A percentile compares a stretch with the other conserved stretches of the same genome.
Evolutionary conservation across 2,888 invertebrate species (phyloP).

Genomic region (Gasteruption jaculator): DNA sequence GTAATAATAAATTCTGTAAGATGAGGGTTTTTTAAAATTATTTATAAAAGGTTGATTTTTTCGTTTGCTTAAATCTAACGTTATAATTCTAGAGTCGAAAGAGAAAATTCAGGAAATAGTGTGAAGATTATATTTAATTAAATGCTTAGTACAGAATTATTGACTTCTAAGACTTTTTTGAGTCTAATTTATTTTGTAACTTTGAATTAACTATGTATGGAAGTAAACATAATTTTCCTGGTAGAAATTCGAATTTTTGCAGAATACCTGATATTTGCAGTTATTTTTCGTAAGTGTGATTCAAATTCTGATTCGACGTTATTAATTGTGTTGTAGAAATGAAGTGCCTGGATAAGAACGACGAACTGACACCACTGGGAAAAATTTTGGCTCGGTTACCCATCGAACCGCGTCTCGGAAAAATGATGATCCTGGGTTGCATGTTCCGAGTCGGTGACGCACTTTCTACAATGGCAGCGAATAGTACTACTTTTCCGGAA

Average conservation of each 20-base stretch:
- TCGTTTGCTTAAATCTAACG: no score
- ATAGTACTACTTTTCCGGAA: slow-evolving; percentile 92
- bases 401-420: slow-evolving; percentile 93
- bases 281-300: no score
- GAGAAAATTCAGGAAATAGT: no score
- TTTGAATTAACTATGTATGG: neutral
- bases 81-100: no score
- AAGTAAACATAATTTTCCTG: neutral
- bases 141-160: no score
- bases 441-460: slow-evolving; percentile 89
- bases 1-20: no score
- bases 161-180: neutral
- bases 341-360: slow-evolving; percentile 82
- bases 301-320: neutral
- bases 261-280: no score
- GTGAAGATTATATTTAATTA: no score
- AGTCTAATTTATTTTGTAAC: neutral
- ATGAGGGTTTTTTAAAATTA: no score
- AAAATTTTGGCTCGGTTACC: slow-evolving; percentile 90
- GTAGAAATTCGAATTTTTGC: no score
- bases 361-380: slow-evolving; percentile 90
- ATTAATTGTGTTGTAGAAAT: slow-evolving; percentile 61
- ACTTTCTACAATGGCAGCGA: slow-evolving; percentile 89
- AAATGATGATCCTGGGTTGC: slow-evolving; percentile 94
- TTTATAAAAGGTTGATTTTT: no score